Percentiles rank a stretch among this genome's conserved stretches.
These are phyloP conservation scores for Rana temporaria DNA, from an alignment of 2,113 vertebrate genomes.

Conservation along the genomic window DNA sequence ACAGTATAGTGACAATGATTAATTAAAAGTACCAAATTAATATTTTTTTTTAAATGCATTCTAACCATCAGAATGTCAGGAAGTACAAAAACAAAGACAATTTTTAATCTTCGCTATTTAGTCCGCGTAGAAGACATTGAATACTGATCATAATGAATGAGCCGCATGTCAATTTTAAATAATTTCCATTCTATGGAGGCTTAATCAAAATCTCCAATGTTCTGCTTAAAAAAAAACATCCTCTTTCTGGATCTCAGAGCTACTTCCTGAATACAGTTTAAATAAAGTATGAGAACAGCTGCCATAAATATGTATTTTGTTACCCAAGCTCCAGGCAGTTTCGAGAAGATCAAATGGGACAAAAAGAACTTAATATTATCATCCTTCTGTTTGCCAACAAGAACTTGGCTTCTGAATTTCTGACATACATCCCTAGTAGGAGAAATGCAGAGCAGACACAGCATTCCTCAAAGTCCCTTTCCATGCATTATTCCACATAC, in stretches of 20 bases:
- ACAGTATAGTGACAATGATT: too few species aligned
- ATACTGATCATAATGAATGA: background rate
- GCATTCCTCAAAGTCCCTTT: constrained; percentile 3
- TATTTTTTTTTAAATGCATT: background rate
- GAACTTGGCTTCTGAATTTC: constrained; percentile 33
- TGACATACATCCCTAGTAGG: constrained; percentile 7
- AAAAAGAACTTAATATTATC: constrained; percentile 43
- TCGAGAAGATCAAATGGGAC: constrained; percentile 38
- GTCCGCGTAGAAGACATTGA: too few species aligned
- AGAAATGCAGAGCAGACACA: constrained; percentile 4
- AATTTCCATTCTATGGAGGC: background rate
- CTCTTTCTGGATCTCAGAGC: constrained; percentile 17
- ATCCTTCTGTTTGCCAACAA: constrained; percentile 16
- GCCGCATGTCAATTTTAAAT: constrained; percentile 4
- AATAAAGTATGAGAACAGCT: constrained; percentile 31
- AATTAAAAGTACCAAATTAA: too few species aligned
- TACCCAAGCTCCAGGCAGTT: constrained; percentile 36
- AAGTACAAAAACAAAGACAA: too few species aligned
- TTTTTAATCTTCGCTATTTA: too few species aligned
- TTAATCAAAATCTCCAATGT: constrained; percentile 9
- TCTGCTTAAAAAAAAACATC: constrained; percentile 15
- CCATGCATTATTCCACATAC: background rate
- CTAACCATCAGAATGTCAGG: too few species aligned
- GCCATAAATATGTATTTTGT: constrained; percentile 43
- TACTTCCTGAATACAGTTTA: constrained; percentile 38